Percentiles rank a stretch among this genome's conserved stretches.
These are phyloP conservation scores for Tarsius wallacei DNA, from an alignment of 2,797 vertebrate genomes.

Conservation along the genomic window DNA sequence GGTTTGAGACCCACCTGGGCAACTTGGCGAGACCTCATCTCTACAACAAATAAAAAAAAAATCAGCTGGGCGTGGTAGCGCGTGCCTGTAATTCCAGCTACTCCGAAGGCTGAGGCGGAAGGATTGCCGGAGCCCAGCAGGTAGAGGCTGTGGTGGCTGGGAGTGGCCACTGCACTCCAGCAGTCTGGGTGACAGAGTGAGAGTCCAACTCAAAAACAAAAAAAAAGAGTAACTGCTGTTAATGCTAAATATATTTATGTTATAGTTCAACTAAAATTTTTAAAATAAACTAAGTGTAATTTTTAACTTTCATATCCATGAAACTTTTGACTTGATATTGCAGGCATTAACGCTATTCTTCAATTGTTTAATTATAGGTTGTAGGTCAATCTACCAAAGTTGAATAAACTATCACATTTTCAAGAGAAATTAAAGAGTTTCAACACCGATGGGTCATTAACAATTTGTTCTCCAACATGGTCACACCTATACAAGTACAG, in stretches of 20 bases:
- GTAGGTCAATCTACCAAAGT: not conserved
- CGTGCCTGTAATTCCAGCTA: too few relatives aligned
- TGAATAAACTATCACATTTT: not conserved
- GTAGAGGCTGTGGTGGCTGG: too few relatives aligned
- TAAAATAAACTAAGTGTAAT: not conserved
- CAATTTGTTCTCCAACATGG: not conserved
- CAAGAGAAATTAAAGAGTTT: not conserved
- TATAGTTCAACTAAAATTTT: not conserved
- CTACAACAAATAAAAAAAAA: too few relatives aligned
- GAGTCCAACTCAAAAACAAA: too few relatives aligned
- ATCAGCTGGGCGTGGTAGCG: too few relatives aligned
- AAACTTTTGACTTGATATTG: not conserved
- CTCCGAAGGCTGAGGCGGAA: too few relatives aligned
- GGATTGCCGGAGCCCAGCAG: too few relatives aligned
- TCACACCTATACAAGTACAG: fast-evolving
- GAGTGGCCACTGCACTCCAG: too few relatives aligned
- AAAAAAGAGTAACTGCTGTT: not conserved
- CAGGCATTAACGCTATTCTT: not conserved
- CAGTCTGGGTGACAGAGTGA: too few relatives aligned
- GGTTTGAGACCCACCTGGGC: too few relatives aligned
- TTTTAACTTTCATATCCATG: not conserved
- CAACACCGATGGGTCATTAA: too few relatives aligned
- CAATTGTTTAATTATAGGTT: not conserved
- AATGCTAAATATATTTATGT: not conserved
- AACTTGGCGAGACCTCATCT: too few relatives aligned